Evolutionary conservation across 1,140 invertebrate genomes (phyloP).

Genomic region (Neodiprion lecontei): DNA sequence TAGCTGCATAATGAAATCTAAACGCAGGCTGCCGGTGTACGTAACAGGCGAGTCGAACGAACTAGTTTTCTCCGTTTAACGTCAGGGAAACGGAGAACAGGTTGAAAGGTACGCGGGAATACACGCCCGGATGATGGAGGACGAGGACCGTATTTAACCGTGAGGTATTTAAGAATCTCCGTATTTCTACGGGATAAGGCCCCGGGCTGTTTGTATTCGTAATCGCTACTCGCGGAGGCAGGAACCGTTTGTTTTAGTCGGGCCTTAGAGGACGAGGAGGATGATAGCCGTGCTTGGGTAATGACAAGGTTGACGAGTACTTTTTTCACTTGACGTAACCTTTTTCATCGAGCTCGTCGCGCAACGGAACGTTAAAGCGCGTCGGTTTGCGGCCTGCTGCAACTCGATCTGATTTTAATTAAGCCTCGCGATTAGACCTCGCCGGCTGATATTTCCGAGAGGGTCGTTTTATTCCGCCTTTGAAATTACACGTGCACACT

Average conservation of each 20-base stretch:
- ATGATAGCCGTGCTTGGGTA: not conserved
- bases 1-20: conserved; percentile 1
- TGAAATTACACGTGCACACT: too few species aligned
- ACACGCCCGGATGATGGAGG: not conserved
- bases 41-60: not conserved
- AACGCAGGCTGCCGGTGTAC: not conserved
- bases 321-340: not conserved
- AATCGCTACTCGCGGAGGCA: not conserved
- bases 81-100: not conserved
- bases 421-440: not conserved
- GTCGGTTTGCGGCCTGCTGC: not conserved
- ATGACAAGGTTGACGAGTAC: not conserved
- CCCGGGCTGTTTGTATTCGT: not conserved
- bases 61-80: not conserved
- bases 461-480: too few species aligned
- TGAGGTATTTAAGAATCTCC: not conserved
- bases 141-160: too few species aligned
- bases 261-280: not conserved
- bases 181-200: not conserved
- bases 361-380: too few species aligned
- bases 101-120: not conserved
- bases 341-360: not conserved
- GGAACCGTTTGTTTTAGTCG: not conserved
- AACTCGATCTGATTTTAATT: not conserved
- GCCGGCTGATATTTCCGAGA: too few species aligned